Base-by-base conservation (phyloP, 92 coral and sea anemone genomes). In the Epizoanthus stellaris region DNA sequence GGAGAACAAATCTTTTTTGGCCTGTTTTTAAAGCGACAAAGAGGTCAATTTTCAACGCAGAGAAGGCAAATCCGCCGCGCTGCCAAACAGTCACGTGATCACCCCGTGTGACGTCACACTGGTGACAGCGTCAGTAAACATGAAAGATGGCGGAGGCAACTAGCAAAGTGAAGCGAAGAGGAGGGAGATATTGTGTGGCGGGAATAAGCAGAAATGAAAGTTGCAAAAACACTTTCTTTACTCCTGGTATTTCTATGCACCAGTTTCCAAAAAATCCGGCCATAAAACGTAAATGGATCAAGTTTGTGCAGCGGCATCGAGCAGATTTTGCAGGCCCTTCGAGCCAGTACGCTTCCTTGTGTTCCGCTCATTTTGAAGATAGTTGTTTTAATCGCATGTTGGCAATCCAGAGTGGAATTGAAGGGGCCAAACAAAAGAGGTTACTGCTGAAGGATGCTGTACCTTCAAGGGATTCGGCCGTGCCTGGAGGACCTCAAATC, bases 321-420 rank as follows among this genome's bases (percentile, higher is more conserved):
- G 62, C 39, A 0, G 63, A 76, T 25, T 76, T 85, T 65, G 40
- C 21, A 17, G 75, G 73, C 12, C 84, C 73, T 7, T 6, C 67
- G 36, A 59, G 39, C 62, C 34, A 85, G 14, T 63, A 77, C 38
- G 56, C 53, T 70, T 80, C 86, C 45, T 54, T 86, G 73, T 53
- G 89, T 64, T 60, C 85, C 3, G 89, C 89, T 4, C 89, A 80
- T 60, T 80, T 86, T 61, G 89, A 80, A 0, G 89, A 65, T 60
- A 23, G 66, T 39, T 86, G 89, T 56, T 86, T 39, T 71, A 59
- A 57, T 39, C 61, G 89, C 16, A 85, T 67, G 66, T 15, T 42
- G 25, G 62, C 72, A 40, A 71, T 77, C 63, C 63, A 58, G 63
- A 14, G 4, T 14, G 63, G 20, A 58, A n/a, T 13, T 13, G 9